Percentiles rank a stretch among this genome's conserved stretches.
phyloP scores from a whole-genome alignment of 2,888 invertebrate species.

The Lacanobia wlatinum region DNA sequence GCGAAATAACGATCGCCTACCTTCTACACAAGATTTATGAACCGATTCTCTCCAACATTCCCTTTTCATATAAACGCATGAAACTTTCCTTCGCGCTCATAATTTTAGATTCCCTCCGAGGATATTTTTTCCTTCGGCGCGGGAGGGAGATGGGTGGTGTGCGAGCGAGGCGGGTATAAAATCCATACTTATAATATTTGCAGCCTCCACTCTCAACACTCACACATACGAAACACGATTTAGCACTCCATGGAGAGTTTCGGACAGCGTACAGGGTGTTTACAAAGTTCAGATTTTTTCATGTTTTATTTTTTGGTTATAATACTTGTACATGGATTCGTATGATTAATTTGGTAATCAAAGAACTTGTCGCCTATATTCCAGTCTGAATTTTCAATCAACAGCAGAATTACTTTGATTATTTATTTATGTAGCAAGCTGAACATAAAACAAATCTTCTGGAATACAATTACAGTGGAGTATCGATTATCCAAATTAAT shows the following conservation, averaged over 20 bases:
- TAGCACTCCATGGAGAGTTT: slow-evolving; percentile 88
- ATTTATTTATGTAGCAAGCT: too few species aligned
- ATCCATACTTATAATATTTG: slow-evolving; percentile 91
- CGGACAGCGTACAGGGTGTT: slow-evolving; percentile 81
- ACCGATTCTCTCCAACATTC: slow-evolving; percentile 83
- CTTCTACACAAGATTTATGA: slow-evolving; percentile 83
- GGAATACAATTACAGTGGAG: too few species aligned
- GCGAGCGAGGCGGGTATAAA: slow-evolving; percentile 84
- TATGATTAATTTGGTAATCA: too few species aligned
- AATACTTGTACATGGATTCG: not conserved
- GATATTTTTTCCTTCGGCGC: slow-evolving; percentile 85
- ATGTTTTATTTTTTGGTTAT: not conserved
- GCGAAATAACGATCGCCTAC: slow-evolving; percentile 78
- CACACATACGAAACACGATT: slow-evolving; percentile 84
- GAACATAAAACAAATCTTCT: too few species aligned
- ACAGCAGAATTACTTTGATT: too few species aligned
- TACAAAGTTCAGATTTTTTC: not conserved
- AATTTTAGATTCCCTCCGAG: slow-evolving; percentile 88
- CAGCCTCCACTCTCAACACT: slow-evolving; percentile 86
- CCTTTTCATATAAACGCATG: slow-evolving; percentile 84
- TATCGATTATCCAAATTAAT: too few species aligned
- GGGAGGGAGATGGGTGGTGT: slow-evolving; percentile 73
- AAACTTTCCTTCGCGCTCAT: slow-evolving; percentile 79
- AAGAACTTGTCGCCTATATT: too few species aligned
- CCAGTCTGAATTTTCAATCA: too few species aligned